phyloP scores from a whole-genome alignment of 1,140 invertebrate species.

The Probaryconus sp. region DNA sequence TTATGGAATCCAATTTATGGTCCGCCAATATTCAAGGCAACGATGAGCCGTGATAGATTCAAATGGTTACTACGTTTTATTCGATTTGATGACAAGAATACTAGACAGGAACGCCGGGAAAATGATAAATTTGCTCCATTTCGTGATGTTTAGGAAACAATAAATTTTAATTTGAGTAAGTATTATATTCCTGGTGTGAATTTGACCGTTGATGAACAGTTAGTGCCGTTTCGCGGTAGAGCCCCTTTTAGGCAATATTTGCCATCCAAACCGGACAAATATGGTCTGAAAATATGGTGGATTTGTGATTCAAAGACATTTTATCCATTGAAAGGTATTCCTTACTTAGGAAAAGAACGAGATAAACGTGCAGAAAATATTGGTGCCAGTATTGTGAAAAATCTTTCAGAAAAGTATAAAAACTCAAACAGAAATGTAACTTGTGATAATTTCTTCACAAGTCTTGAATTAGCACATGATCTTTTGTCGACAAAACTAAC shows the following conservation, averaged over 20 bases:
- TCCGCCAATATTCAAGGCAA: slow-evolving; percentile 52
- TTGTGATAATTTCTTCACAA: slow-evolving; percentile 33
- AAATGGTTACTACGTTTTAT: slow-evolving; percentile 58
- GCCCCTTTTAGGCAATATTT: slow-evolving; percentile 73
- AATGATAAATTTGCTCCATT: slow-evolving; percentile 58
- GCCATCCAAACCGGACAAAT: slow-evolving; percentile 75
- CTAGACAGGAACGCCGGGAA: slow-evolving; percentile 46
- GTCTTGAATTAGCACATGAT: slow-evolving; percentile 42
- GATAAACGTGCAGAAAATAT: slow-evolving; percentile 44
- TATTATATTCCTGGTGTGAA: slow-evolving; percentile 50
- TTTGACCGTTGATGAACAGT: slow-evolving; percentile 63
- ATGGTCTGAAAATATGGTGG: slow-evolving; percentile 75
- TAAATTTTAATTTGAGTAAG: slow-evolving; percentile 34
- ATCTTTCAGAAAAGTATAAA: slow-evolving; percentile 43
- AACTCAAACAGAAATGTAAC: slow-evolving; percentile 54
- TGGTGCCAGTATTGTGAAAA: slow-evolving; percentile 45
- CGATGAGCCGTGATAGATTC: slow-evolving; percentile 57
- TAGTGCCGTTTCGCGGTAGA: slow-evolving; percentile 67
- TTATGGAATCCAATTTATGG: slow-evolving; percentile 12
- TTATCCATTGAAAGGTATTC: slow-evolving; percentile 55
- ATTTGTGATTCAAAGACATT: slow-evolving; percentile 61
- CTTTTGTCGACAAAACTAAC: slow-evolving; percentile 55
- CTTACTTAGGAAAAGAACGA: slow-evolving; percentile 62
- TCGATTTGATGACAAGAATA: slow-evolving; percentile 64
- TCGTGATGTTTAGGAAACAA: slow-evolving; percentile 46